Evolutionary conservation across 2,888 invertebrate species (phyloP).

Genomic region (Toxonevra muliebris): DNA sequence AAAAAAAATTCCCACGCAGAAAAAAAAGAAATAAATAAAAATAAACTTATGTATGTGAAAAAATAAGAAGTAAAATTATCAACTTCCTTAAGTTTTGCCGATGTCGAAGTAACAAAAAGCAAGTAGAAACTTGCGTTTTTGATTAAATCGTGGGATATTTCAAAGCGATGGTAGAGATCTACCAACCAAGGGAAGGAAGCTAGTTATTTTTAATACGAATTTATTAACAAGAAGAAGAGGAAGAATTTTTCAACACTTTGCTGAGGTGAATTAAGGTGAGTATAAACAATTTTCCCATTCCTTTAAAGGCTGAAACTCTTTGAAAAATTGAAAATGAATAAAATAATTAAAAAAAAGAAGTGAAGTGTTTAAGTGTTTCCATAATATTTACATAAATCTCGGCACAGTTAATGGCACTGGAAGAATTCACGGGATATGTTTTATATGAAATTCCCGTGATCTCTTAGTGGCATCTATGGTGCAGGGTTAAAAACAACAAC

Average conservation of each 20-base stretch:
- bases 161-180: constrained; percentile 17
- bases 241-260: background rate
- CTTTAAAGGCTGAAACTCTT: too few species aligned
- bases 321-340: too few species aligned
- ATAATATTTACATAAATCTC: constrained; percentile 40
- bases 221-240: too few species aligned
- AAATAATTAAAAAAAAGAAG: too few species aligned
- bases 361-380: background rate
- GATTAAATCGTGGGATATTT: constrained; percentile 57
- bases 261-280: background rate
- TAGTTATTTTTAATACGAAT: too few species aligned
- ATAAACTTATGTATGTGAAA: too few species aligned
- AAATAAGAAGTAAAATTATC: constrained; percentile 14
- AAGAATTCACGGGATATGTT: constrained; percentile 72
- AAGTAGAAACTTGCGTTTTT: constrained; percentile 52
- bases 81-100: constrained; percentile 18
- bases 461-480: constrained; percentile 68
- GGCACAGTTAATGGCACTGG: constrained; percentile 73
- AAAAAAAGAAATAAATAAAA: background rate
- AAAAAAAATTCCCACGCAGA: background rate
- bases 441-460: constrained; percentile 66
- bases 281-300: too few species aligned
- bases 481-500: constrained; percentile 53
- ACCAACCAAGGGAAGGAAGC: background rate
- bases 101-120: constrained; percentile 17